Conservation (phyloP, 2,113 vertebrate genomes). For the Columba livia region DNA sequence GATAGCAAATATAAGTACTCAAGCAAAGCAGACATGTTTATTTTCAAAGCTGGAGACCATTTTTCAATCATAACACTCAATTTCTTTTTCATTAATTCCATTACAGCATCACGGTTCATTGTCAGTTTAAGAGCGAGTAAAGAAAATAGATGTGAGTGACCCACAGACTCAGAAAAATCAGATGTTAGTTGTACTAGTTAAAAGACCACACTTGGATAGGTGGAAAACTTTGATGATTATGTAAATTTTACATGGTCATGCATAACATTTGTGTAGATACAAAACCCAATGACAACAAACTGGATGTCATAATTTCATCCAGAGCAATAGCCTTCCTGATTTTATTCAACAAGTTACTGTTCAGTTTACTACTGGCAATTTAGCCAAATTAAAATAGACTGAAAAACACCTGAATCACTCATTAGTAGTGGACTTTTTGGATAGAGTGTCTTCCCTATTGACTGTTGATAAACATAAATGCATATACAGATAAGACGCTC, state of each 20-base stretch:
- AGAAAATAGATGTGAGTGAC: constrained; percentile 48
- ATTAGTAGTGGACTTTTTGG: not conserved
- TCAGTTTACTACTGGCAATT: not conserved
- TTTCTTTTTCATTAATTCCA: constrained; percentile 70
- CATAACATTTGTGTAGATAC: not conserved
- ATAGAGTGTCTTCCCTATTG: not conserved
- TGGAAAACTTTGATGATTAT: not conserved
- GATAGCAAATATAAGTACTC: constrained; percentile 49
- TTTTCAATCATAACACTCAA: constrained; percentile 69
- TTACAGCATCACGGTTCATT: constrained; percentile 56
- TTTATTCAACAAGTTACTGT: not conserved
- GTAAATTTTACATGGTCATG: not conserved
- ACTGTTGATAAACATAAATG: not conserved
- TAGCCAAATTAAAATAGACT: not conserved
- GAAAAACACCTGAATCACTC: not conserved
- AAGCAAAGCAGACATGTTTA: constrained; percentile 48
- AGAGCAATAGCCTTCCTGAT: not conserved
- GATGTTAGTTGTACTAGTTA: not conserved
- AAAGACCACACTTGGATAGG: not conserved
- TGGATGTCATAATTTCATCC: not conserved
- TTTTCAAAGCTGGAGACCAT: constrained; percentile 67
- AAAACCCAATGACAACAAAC: rapidly evolving
- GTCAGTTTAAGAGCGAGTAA: constrained; percentile 42
- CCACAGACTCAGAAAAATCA: constrained; percentile 11
- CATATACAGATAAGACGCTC: not conserved